phyloP scores from a whole-genome alignment of 2,888 invertebrate species.

The Notodonta dromedarius region DNA sequence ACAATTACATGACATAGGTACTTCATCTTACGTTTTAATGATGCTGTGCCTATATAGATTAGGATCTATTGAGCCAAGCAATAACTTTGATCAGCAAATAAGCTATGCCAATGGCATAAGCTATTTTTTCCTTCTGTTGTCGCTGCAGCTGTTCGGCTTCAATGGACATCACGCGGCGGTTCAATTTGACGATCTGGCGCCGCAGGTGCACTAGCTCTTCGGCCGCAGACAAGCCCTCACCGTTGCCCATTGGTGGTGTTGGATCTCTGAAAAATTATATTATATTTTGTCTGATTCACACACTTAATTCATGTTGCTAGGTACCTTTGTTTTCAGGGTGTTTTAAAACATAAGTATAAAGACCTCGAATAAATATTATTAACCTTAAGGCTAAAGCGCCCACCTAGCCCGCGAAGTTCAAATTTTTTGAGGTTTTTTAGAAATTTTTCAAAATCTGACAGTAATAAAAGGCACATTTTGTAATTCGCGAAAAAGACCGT shows the following conservation, averaged over 20 bases:
- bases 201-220: conserved; percentile 94
- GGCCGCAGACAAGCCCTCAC: conserved; percentile 87
- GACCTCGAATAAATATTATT: too few relatives aligned
- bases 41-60: conserved; percentile 53
- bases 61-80: conserved; percentile 88
- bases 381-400: too few relatives aligned
- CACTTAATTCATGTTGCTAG: too few relatives aligned
- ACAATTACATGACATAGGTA: conserved; percentile 58
- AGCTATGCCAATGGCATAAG: conserved; percentile 92
- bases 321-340: too few relatives aligned
- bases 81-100: conserved; percentile 94
- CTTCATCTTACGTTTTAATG: conserved; percentile 71
- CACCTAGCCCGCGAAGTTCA: too few relatives aligned
- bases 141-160: conserved; percentile 94
- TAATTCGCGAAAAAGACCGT: too few relatives aligned
- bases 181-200: conserved; percentile 93
- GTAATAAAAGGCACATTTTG: too few relatives aligned
- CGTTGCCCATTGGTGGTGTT: conserved; percentile 86
- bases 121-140: conserved; percentile 93
- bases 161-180: conserved; percentile 93
- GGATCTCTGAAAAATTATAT: conserved; percentile 81
- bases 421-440: too few relatives aligned
- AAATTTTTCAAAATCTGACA: too few relatives aligned
- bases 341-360: neutral
- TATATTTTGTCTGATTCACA: neutral